Evolutionary conservation across 2,797 vertebrate genomes (phyloP), one percentile per base, ranked within the genome.

Genomic region (Hypotaenidia okinawae): DNA sequence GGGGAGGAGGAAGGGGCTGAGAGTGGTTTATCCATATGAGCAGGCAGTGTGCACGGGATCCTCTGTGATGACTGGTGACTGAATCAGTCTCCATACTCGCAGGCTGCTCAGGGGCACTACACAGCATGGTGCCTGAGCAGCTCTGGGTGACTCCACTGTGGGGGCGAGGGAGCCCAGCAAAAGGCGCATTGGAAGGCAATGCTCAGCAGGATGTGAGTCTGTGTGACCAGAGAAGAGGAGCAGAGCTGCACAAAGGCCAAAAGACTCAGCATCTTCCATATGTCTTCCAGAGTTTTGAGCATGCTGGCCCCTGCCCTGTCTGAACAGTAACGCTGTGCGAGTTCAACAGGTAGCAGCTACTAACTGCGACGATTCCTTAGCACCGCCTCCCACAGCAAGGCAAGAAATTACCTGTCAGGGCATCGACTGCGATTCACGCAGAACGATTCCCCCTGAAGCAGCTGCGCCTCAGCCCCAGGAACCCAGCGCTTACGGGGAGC

Each of bases 1-100:
- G 23, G 47, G 49, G 51, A 67, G 19, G 30, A 19, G 11, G 19
- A 8, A 27, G 1, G 27, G 9, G 35, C 32, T 3, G 33, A 4
- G 0, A 7, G 62, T 0, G 15, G 49, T 10, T 24, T 6, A 28
- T 3, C 7, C 3, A 2, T 3, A 4, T 1, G 0, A 5, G n/a
- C 37, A 3, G 25, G 70, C 45, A 25, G 59, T 25, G 37, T 1
- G 51, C 45, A 28, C 1, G 16, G 2, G 37, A 58, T 11, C 17
- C 41, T 51, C 14, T 2, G n/a, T 4, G 16, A 16, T 1, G 27
- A 11, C 28, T 0, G 18, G 2, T 2, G 19, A 14, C 33, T 3
- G 2, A 5, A 52, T 28, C 51, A 25, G 24, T 25, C 49, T 25
- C 25, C 2, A 8, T 15, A 51, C 24, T 25, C 4, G 14, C 24